Evolutionary conservation across 2,797 vertebrate species (phyloP).

Genomic region (Lepilemur septentrionalis): DNA sequence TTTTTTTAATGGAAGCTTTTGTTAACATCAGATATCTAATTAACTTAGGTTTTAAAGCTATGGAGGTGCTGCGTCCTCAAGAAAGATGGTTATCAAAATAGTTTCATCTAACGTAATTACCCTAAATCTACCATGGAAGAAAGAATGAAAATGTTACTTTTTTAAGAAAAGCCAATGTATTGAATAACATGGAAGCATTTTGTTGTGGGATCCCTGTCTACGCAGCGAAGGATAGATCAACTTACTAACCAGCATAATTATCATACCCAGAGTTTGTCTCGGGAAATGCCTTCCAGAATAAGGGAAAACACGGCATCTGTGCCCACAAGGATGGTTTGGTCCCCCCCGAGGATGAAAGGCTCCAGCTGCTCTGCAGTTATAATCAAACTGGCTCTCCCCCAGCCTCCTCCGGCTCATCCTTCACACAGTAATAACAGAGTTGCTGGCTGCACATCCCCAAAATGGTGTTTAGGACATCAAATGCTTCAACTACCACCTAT

Average conservation of each 20-base stretch:
- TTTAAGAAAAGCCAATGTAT: constrained; percentile 59
- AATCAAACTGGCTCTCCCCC: constrained; percentile 68
- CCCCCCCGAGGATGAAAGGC: constrained; percentile 58
- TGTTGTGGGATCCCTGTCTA: constrained; percentile 62
- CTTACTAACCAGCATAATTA: constrained; percentile 64
- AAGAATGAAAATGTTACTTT: constrained; percentile 60
- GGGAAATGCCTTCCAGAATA: constrained; percentile 71
- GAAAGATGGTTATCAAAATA: constrained; percentile 74
- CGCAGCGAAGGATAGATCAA: constrained; percentile 60
- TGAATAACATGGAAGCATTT: constrained; percentile 48
- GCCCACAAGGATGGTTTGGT: constrained; percentile 48
- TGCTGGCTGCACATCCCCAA: constrained; percentile 12
- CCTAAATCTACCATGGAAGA: constrained; percentile 46
- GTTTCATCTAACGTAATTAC: constrained; percentile 60
- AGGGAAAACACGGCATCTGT: constrained; percentile 39
- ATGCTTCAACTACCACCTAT: constrained; percentile 73
- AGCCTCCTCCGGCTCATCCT: constrained; percentile 59
- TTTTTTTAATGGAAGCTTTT: constrained; percentile 78
- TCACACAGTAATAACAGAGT: constrained; percentile 64
- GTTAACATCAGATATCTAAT: constrained; percentile 78
- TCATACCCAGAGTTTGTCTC: constrained; percentile 54
- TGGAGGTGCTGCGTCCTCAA: constrained; percentile 64
- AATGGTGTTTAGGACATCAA: constrained; percentile 77
- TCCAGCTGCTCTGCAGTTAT: constrained; percentile 61
- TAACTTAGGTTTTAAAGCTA: constrained; percentile 70